Evolutionary conservation across 2,113 vertebrate genomes (phyloP).

Genomic region (Tylochromis polylepis): DNA sequence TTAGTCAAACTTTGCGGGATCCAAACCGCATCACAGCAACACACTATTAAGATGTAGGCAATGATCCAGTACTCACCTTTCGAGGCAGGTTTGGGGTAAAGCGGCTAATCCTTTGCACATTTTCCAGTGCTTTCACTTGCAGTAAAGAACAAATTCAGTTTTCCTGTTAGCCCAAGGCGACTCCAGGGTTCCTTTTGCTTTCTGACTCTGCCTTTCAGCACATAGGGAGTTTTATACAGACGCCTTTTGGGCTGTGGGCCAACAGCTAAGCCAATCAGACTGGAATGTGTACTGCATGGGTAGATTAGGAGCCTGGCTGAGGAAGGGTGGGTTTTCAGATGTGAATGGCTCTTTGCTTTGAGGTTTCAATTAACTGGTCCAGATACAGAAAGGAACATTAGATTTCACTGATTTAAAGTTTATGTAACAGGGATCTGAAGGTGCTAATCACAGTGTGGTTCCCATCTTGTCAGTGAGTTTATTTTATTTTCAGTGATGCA

Average conservation of each 20-base stretch:
- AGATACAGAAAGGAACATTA: neutral
- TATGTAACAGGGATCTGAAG: neutral
- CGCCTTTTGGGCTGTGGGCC: slow-evolving; percentile 61
- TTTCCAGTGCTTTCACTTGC: slow-evolving; percentile 36
- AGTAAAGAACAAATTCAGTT: neutral
- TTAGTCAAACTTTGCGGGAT: neutral
- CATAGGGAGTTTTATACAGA: slow-evolving; percentile 64
- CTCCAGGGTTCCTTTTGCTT: slow-evolving; percentile 20
- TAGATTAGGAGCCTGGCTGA: neutral
- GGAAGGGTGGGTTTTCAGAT: slow-evolving; percentile 19
- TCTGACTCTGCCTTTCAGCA: slow-evolving; percentile 58
- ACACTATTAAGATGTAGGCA: neutral
- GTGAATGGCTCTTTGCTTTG: slow-evolving; percentile 28
- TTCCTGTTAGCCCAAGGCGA: neutral
- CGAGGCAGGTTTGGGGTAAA: slow-evolving; percentile 75
- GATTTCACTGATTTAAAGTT: neutral
- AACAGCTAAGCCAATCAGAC: slow-evolving; percentile 72
- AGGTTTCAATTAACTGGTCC: slow-evolving; percentile 30
- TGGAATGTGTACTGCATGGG: slow-evolving; percentile 44
- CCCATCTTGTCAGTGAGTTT: neutral
- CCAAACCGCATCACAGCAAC: neutral
- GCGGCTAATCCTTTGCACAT: slow-evolving; percentile 82
- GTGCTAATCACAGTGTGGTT: neutral
- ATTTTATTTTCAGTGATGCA: neutral
- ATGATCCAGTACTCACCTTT: slow-evolving; percentile 62